Conservation (phyloP, 2,797 vertebrate genomes). For the Triplophysa yarkandensis region DNA sequence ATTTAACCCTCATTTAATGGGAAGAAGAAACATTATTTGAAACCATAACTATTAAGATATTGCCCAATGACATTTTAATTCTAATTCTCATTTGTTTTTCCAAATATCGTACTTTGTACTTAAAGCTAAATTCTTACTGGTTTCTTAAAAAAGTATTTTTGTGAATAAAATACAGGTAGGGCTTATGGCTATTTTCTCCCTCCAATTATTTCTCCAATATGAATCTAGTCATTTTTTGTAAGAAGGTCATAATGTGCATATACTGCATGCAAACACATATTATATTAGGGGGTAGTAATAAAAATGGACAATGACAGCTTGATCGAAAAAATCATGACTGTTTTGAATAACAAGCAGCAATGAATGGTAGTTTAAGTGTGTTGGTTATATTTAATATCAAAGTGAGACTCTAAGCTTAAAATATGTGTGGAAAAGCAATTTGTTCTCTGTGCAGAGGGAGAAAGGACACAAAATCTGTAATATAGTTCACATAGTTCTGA, state of each 20-base stretch:
- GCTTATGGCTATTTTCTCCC: too few relatives aligned
- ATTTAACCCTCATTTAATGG: not conserved
- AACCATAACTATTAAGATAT: not conserved
- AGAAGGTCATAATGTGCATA: not conserved
- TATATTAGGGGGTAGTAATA: not conserved
- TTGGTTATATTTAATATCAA: not conserved
- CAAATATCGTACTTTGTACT: not conserved
- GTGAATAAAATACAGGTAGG: not conserved
- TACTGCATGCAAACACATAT: not conserved
- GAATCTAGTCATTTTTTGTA: too few relatives aligned
- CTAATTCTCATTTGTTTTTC: not conserved
- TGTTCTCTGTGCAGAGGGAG: not conserved
- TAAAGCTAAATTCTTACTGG: not conserved
- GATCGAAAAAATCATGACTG: conserved; percentile 42
- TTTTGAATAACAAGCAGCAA: conserved; percentile 51
- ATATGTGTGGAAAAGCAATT: not conserved
- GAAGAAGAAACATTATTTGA: not conserved
- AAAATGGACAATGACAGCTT: not conserved
- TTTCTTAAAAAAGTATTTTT: not conserved
- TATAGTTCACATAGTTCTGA: conserved; percentile 52
- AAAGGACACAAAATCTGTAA: conserved; percentile 35
- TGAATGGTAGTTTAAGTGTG: not conserved
- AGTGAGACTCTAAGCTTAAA: not conserved
- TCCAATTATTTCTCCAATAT: too few relatives aligned
- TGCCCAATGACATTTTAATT: not conserved